Conservation (phyloP, 2,797 vertebrate genomes). For the Dicrostonyx torquatus region DNA sequence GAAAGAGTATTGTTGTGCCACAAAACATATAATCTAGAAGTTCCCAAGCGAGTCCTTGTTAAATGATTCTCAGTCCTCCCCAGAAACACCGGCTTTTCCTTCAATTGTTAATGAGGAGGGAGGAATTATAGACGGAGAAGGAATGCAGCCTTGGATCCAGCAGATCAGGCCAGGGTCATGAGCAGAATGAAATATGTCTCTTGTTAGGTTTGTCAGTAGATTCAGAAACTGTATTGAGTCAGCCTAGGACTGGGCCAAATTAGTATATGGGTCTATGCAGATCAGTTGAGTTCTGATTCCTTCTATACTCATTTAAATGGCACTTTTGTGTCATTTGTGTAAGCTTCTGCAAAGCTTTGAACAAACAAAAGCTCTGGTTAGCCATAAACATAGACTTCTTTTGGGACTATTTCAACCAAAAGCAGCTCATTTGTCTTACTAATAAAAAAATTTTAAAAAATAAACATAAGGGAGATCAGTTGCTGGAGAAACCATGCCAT, state of each 20-base stretch:
- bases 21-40: not conserved
- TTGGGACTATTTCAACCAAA: slow-evolving; percentile 10
- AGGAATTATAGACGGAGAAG: not conserved
- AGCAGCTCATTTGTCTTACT: slow-evolving; percentile 34
- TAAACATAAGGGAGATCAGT: not conserved
- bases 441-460: not conserved
- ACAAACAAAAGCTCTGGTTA: not conserved
- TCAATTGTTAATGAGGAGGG: not conserved
- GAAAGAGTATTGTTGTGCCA: slow-evolving; percentile 60
- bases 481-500: not conserved
- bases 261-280: not conserved
- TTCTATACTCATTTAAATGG: slow-evolving; percentile 1
- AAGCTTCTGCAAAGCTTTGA: not conserved
- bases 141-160: not conserved
- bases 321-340: slow-evolving; percentile 47
- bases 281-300: slow-evolving; percentile 30
- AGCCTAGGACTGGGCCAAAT: not conserved
- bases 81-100: slow-evolving; percentile 9
- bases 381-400: not conserved
- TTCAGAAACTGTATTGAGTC: slow-evolving; percentile 43
- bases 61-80: slow-evolving; percentile 31
- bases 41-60: slow-evolving; percentile 62
- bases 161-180: not conserved
- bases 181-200: slow-evolving; percentile 34
- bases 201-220: slow-evolving; percentile 35